phyloP scores from a whole-genome alignment of 2,797 vertebrate species.

The Coregonus sp. region DNA sequence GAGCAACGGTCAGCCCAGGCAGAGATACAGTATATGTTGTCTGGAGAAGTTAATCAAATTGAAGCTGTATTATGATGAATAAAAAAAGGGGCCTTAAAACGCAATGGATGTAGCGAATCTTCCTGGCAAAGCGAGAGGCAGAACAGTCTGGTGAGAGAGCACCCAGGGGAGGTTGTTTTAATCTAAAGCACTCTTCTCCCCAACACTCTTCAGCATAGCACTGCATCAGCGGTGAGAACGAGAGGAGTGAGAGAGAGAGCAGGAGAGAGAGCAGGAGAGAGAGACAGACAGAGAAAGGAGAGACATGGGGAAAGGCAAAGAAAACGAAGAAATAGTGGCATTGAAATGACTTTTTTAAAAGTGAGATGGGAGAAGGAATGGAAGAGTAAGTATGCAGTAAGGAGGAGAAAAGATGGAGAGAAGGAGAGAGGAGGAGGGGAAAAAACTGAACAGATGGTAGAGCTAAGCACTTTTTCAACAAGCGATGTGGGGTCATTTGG shows the following conservation, averaged over 20 bases:
- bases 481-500: slow-evolving; percentile 6
- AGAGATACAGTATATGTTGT: slow-evolving; percentile 64
- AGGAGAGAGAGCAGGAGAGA: too few relatives aligned
- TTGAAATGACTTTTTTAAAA: neutral
- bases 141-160: too few relatives aligned
- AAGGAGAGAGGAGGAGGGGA: slow-evolving; percentile 36
- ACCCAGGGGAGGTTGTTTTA: too few relatives aligned
- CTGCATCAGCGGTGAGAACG: slow-evolving; percentile 32
- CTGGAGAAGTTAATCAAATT: slow-evolving; percentile 77
- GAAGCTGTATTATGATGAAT: slow-evolving; percentile 74
- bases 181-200: too few relatives aligned
- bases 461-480: slow-evolving; percentile 35
- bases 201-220: slow-evolving; percentile 50
- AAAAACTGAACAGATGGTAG: slow-evolving; percentile 28
- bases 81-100: slow-evolving; percentile 69
- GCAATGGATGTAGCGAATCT: too few relatives aligned
- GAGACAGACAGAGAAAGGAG: slow-evolving; percentile 9
- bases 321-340: neutral
- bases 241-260: too few relatives aligned
- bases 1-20: neutral
- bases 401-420: neutral
- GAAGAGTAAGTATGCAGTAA: neutral
- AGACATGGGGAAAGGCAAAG: neutral
- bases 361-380: neutral
- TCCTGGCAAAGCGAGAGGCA: too few relatives aligned